These are phyloP conservation scores for Pituophis catenifer DNA, from an alignment of 2,113 vertebrate genomes.

Conservation along the genomic window DNA sequence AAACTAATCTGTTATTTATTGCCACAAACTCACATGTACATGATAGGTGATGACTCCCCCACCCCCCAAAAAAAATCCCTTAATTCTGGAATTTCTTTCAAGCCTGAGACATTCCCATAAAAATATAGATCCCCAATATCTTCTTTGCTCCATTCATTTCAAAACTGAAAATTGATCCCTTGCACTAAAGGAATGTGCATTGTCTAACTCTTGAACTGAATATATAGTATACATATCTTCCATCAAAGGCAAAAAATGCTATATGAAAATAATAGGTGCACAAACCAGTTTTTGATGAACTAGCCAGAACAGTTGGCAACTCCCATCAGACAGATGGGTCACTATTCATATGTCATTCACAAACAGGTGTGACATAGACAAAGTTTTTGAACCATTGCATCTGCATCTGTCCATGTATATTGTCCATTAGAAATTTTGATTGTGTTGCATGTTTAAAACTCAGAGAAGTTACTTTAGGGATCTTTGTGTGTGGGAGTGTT, in stretches of 20 bases:
- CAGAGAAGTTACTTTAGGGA: conserved; percentile 16
- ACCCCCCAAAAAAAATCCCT: not conserved
- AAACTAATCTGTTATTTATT: not conserved
- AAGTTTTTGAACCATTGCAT: not conserved
- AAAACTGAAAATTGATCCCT: not conserved
- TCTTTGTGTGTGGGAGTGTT: not conserved
- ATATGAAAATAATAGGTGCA: not conserved
- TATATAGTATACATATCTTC: not conserved
- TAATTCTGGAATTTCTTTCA: not conserved
- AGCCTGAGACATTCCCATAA: not conserved
- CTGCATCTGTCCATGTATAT: not conserved
- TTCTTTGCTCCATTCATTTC: not conserved
- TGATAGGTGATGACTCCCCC: not conserved
- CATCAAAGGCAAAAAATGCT: not conserved
- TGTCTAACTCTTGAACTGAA: not conserved
- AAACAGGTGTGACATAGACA: not conserved
- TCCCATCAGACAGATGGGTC: not conserved
- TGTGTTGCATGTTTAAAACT: not conserved
- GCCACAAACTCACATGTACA: not conserved
- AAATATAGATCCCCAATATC: not conserved
- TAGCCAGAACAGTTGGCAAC: not conserved
- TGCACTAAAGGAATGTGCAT: not conserved
- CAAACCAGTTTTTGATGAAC: not conserved
- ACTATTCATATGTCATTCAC: not conserved
- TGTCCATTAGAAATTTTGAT: not conserved